Evolutionary conservation across 1,140 invertebrate genomes (phyloP), one percentile per base, ranked within the genome.

Genomic region (Tribolium madens): DNA sequence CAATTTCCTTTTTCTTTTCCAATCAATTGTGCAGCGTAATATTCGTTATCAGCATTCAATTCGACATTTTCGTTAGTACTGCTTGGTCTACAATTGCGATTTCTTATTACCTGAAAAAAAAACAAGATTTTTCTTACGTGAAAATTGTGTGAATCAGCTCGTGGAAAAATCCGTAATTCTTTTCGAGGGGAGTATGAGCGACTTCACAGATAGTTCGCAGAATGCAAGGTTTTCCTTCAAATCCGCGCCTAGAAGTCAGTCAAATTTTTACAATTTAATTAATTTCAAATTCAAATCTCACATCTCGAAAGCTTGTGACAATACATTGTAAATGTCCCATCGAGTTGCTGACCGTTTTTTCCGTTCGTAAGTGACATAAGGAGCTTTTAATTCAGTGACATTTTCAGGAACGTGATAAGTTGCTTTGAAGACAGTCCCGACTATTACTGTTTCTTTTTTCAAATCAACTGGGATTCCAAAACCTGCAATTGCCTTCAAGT

Each of bases 131-230:
- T 6, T 72, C 89, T 90, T 87, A 92, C 91, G 92, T 92, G 80
- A 94, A 88, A 76, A 94, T 83, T 78, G 91, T 88, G 82, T 93
- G 91, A 17, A 93, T 84, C 76, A 94, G 86, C 87, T 94, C 90
- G n/a, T 90, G 90, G 77, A 92, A 84, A 69, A 94, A 87, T 13
- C 92, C 91, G 31, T 81, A 18, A 79, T 89, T 86, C 81, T 88
- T 87, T 76, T 88, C 89, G 76, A 94, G 91, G 74, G 92, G 91
- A 26, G 89, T 87, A 78, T 91, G 89, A 0, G 92, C 91, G 1
- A 89, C 88, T 85, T 94, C 92, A 83, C 93, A 94, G 83, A 94
- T 93, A 76, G 90, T 90, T 82, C 91, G 89, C 46, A 94, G 86
- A 52, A 94, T 85, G 84, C 93, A 94, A 76, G 89, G 88, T 78